Evolutionary conservation across 2,888 invertebrate genomes (phyloP).

Genomic region (Phortica magna): DNA sequence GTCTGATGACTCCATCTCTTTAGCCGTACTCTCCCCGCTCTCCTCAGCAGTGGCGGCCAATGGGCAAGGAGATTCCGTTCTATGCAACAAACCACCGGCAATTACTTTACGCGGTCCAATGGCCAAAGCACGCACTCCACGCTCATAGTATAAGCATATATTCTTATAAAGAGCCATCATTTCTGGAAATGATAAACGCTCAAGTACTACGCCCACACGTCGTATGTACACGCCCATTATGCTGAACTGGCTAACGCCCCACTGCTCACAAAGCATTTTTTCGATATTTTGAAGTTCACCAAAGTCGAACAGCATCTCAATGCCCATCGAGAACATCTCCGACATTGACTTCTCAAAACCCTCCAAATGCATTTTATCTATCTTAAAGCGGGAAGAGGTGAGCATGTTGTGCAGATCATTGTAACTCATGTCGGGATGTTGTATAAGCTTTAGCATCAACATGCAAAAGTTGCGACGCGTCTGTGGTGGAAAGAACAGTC

Average conservation of each 20-base stretch:
- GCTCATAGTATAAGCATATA: constrained; percentile 84
- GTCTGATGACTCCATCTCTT: constrained; percentile 1
- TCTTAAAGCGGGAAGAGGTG: constrained; percentile 74
- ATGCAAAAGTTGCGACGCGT: constrained; percentile 89
- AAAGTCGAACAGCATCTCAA: constrained; percentile 84
- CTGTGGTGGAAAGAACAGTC: constrained; percentile 79
- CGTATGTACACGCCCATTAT: constrained; percentile 88
- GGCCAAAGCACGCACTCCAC: constrained; percentile 68
- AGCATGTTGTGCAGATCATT: constrained; percentile 83
- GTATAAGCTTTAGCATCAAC: constrained; percentile 86
- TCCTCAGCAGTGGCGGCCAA: constrained; percentile 1
- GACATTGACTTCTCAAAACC: constrained; percentile 81
- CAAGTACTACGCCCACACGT: constrained; percentile 88
- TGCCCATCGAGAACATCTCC: constrained; percentile 77
- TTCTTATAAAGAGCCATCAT: constrained; percentile 86
- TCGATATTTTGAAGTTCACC: constrained; percentile 83
- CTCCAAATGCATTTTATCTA: constrained; percentile 75
- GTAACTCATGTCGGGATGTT: constrained; percentile 89
- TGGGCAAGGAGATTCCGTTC: constrained; percentile 48
- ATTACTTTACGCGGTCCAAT: constrained; percentile 59
- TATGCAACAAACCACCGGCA: constrained; percentile 57
- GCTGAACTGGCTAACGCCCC: constrained; percentile 76
- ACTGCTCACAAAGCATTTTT: constrained; percentile 80
- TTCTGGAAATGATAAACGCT: constrained; percentile 90
- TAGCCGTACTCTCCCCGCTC: constrained; percentile 41